Conservation (phyloP, 35 echinoderm and acorn worm species). For the Stichopus chloronotus region DNA sequence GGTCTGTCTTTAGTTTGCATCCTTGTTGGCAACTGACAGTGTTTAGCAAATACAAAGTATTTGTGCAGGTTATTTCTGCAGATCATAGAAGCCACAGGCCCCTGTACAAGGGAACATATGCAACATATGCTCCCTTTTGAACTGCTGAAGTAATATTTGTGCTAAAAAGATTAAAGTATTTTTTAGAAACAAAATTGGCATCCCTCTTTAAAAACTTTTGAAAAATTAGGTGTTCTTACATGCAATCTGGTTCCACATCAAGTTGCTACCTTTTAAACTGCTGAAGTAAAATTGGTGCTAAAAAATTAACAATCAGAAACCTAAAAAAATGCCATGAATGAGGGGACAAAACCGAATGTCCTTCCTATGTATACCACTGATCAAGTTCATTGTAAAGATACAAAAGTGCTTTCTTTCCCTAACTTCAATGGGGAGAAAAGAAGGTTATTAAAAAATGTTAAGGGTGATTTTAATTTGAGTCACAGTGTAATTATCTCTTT, state of each 20-base stretch:
- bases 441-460: neutral
- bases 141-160: no score
- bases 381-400: neutral
- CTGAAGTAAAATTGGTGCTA: no score
- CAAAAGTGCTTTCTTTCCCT: neutral
- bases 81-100: neutral
- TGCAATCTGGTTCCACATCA: no score
- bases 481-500: neutral
- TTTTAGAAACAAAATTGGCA: no score
- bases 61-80: slow-evolving; percentile 2
- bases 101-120: neutral
- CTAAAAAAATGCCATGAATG: no score
- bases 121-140: neutral
- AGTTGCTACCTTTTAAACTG: no score
- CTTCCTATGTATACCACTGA: neutral
- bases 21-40: neutral
- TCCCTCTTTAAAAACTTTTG: no score
- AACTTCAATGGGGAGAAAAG: neutral
- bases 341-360: no score
- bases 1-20: slow-evolving; percentile 12
- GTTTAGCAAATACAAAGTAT: no score
- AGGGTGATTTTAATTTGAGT: neutral
- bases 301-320: no score
- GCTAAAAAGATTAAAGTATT: no score
- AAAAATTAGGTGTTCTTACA: no score